These are phyloP conservation scores for Drosophila truncata DNA, from an alignment of 1,140 invertebrate species.

Conservation along the genomic window DNA sequence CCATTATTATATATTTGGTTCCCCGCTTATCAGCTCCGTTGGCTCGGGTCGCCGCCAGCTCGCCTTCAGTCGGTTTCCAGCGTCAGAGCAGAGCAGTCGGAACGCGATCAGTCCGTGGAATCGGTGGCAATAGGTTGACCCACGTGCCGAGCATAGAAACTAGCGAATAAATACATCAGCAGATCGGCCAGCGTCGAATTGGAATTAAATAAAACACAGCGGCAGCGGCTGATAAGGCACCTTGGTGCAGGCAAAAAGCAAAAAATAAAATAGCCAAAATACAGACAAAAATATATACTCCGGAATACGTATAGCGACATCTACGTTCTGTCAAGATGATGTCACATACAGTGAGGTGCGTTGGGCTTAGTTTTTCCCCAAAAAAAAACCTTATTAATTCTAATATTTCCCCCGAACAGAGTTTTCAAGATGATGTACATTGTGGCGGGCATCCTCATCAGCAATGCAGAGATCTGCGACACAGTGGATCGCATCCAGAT, in stretches of 20 bases:
- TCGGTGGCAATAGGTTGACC: slow-evolving; percentile 8
- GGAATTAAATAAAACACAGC: slow-evolving; percentile 41
- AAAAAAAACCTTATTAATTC: background rate
- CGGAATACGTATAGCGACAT: slow-evolving; percentile 16
- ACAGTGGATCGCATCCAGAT: slow-evolving; percentile 83
- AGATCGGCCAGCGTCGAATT: slow-evolving; percentile 23
- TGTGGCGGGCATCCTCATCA: slow-evolving; percentile 80
- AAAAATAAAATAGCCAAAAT: slow-evolving; percentile 7
- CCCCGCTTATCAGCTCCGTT: slow-evolving; percentile 52
- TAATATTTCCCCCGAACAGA: slow-evolving; percentile 20
- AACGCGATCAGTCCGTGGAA: slow-evolving; percentile 12
- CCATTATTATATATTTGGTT: slow-evolving; percentile 16
- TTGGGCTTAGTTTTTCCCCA: background rate
- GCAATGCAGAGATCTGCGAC: slow-evolving; percentile 81
- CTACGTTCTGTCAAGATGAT: slow-evolving; percentile 58
- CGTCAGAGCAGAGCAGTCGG: slow-evolving; percentile 50
- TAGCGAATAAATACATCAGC: slow-evolving; percentile 49
- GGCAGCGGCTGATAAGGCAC: slow-evolving; percentile 30
- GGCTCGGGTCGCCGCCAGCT: slow-evolving; percentile 15
- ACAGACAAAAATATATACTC: slow-evolving; percentile 9
- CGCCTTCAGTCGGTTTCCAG: slow-evolving; percentile 53
- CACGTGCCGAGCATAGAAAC: slow-evolving; percentile 54
- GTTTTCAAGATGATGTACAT: slow-evolving; percentile 83
- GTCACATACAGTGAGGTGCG: slow-evolving; percentile 82
- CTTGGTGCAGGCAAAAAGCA: slow-evolving; percentile 20